These are phyloP conservation scores for Megalops cyprinoides DNA, from an alignment of 2,797 vertebrate species.

Conservation along the genomic window DNA sequence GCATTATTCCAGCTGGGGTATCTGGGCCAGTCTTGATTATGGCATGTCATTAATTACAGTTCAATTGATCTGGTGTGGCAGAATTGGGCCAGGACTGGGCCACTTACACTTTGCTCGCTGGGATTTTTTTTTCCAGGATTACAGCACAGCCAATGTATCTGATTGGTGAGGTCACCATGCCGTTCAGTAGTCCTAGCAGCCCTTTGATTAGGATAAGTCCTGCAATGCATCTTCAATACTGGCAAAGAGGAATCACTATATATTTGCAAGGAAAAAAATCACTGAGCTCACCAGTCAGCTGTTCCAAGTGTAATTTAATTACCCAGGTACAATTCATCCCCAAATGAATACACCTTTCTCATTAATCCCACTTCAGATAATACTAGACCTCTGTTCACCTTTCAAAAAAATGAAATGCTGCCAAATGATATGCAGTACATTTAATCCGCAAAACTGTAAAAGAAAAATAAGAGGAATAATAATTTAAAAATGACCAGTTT, in stretches of 20 bases:
- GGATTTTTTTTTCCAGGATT: constrained; percentile 1
- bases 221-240: background rate
- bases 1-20: no score
- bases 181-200: background rate
- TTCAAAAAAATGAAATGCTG: no score
- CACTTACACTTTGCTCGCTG: no score
- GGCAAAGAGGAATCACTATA: background rate
- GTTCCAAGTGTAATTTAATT: background rate
- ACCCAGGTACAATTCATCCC: background rate
- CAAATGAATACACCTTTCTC: background rate
- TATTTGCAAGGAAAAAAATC: background rate
- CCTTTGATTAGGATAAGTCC: background rate
- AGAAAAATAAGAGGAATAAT: no score
- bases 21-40: no score
- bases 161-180: background rate
- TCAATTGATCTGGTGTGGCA: no score
- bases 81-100: no score
- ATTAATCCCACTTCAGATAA: constrained; percentile 6
- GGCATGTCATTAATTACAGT: no score
- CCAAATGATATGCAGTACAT: no score
- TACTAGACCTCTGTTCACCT: background rate
- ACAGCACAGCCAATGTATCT: background rate
- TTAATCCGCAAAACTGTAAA: no score
- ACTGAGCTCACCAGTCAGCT: background rate
- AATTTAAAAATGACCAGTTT: no score